Conservation (phyloP, 2,797 vertebrate species). For the Myotis findleyi region DNA sequence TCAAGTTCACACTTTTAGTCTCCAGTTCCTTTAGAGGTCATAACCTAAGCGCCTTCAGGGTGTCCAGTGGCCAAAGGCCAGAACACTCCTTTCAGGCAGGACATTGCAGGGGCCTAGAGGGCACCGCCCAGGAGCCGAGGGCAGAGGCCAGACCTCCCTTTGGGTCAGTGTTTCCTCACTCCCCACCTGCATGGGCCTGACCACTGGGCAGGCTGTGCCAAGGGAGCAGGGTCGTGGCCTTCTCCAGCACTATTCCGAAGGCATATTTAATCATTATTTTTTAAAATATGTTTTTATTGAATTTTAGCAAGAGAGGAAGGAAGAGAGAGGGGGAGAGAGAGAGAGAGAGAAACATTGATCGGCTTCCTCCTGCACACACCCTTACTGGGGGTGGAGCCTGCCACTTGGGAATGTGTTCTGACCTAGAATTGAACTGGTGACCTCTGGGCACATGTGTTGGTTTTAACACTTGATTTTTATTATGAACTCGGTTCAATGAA, state of each 20-base stretch:
- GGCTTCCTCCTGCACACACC: background rate
- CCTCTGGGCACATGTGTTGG: background rate
- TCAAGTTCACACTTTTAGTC: background rate
- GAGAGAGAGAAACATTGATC: no score
- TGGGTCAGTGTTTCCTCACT: background rate
- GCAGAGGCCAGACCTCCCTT: background rate
- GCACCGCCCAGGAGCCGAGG: background rate
- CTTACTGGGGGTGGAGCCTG: no score
- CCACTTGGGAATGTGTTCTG: no score
- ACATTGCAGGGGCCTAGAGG: background rate
- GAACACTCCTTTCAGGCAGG: background rate
- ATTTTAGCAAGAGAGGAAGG: no score
- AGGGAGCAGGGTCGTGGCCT: background rate
- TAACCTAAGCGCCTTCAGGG: background rate
- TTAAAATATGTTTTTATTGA: background rate
- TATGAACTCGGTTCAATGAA: background rate
- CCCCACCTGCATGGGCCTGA: background rate
- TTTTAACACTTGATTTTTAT: conserved; percentile 46
- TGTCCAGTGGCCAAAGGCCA: background rate
- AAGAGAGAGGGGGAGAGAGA: no score
- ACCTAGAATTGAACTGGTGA: no score
- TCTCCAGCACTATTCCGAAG: background rate
- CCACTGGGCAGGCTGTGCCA: background rate
- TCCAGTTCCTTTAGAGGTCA: background rate
- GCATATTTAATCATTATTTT: background rate